Percentiles rank a stretch among this genome's conserved stretches.
phyloP scores from a whole-genome alignment of 92 coral and sea anemone genomes.

The Meandrina meandrites region DNA sequence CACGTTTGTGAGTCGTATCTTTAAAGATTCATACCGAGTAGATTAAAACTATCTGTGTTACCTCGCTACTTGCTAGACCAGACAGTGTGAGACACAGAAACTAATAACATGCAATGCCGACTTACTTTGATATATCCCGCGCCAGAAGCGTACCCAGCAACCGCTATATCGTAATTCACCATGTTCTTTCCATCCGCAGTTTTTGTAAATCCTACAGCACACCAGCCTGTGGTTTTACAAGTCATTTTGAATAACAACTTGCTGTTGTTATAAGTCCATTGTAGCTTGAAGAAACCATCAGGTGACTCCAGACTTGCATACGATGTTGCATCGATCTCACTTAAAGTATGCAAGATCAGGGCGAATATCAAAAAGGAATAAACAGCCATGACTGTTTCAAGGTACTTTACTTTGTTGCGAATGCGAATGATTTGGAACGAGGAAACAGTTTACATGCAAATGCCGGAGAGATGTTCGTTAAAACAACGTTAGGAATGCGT shows the following conservation, averaged over 20 bases:
- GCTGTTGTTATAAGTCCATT: slow-evolving; percentile 21
- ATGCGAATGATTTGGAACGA: too few species aligned
- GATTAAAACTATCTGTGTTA: too few species aligned
- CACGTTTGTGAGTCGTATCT: too few species aligned
- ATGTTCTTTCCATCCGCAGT: slow-evolving; percentile 1
- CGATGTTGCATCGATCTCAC: background rate
- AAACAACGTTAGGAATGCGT: too few species aligned
- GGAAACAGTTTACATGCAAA: too few species aligned
- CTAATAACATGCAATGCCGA: background rate
- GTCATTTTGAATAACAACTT: slow-evolving; percentile 16
- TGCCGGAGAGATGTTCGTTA: too few species aligned
- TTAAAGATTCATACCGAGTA: too few species aligned
- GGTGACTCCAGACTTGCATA: background rate
- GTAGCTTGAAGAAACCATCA: background rate
- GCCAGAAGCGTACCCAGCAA: background rate
- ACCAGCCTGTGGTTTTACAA: slow-evolving; percentile 17
- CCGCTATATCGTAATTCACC: slow-evolving; percentile 4
- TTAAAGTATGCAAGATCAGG: background rate
- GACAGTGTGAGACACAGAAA: background rate
- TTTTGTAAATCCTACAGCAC: slow-evolving; percentile 23
- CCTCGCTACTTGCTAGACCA: too few species aligned
- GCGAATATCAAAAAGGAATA: background rate
- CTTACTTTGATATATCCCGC: slow-evolving; percentile 9
- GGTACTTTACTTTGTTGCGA: too few species aligned
- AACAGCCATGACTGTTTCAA: background rate